Evolutionary conservation across 2,113 vertebrate genomes (phyloP), one percentile per base, ranked within the genome.

Genomic region (Cyanocitta stelleri): DNA sequence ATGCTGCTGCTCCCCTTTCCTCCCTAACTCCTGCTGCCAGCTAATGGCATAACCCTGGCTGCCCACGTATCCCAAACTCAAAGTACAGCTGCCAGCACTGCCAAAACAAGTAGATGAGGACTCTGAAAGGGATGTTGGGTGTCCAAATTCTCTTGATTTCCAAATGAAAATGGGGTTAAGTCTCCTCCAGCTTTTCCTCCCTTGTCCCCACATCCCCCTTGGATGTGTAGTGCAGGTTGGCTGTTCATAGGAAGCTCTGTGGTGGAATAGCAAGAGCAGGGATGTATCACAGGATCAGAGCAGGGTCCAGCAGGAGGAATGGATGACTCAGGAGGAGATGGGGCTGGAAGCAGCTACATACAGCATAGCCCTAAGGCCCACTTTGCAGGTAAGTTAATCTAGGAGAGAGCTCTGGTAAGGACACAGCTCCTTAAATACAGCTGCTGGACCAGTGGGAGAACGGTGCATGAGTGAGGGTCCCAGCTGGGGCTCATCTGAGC

Each of bases 181-280:
- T 49, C 24, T 73, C 49, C 23, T 66, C 49, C 49, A 62, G 2
- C 29, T 55, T 77, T 77, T 71, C 32, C 16, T 48, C 32, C n/a
- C 63, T 75, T 41, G 2, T 87, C 59, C 58, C 33, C 8, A 13
- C 30, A 32, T 32, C 24, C 35, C 15, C 12, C 6, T 7, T 27
- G 51, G 18, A 24, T 58, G 33, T 1, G 0, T 7, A 9, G 35
- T 2, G 3, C 62, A 46, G 8, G 35, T 10, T 3, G 2, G 19
- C 52, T 66, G 27, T 10, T 79, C 32, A 10, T 0, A 1, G 48
- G 44, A 76, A 52, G 24, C 52, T 90, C 66, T 18, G 13, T 35
- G 43, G 13, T 22, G 9, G 29, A 72, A 7, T 41, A 61, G 22
- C 22, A 69, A 55, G 64, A 85, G 26, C 8, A 21, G 67, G 41